Evolutionary conservation across 2,113 vertebrate species (phyloP).

Genomic region (Brachionichthys hirsutus): DNA sequence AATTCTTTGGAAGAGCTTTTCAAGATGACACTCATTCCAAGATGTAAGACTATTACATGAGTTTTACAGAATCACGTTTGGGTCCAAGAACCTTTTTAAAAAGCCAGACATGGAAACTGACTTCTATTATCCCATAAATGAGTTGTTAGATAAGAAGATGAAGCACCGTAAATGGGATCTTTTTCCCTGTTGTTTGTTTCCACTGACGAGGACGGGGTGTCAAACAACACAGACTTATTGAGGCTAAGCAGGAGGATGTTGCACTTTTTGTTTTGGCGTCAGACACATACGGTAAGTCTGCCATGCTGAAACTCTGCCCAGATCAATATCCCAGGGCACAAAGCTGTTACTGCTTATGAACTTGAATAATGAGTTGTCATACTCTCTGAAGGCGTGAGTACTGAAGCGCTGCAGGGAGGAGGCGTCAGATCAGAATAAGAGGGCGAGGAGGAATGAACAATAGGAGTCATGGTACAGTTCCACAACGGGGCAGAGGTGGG

Average conservation of each 20-base stretch:
- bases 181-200: constrained; percentile 53
- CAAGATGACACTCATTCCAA: too few species aligned
- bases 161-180: constrained; percentile 18
- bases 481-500: constrained; percentile 34
- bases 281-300: constrained; percentile 29
- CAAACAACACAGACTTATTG: constrained; percentile 55
- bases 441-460: constrained; percentile 62
- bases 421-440: constrained; percentile 56
- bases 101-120: constrained; percentile 24
- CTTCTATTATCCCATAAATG: constrained; percentile 47
- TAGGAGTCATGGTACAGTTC: constrained; percentile 59
- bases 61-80: too few species aligned
- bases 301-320: constrained; percentile 32
- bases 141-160: constrained; percentile 62
- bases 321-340: constrained; percentile 34
- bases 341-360: constrained; percentile 41
- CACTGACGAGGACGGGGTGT: constrained; percentile 60
- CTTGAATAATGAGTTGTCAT: constrained; percentile 66
- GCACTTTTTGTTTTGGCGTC: constrained; percentile 39
- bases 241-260: constrained; percentile 39
- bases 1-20: too few species aligned
- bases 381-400: constrained; percentile 51
- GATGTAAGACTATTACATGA: too few species aligned
- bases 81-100: constrained; percentile 15
- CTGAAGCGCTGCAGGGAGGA: constrained; percentile 50